Evolutionary conservation across 2,888 invertebrate species (phyloP).

Genomic region (Mamestra brassicae): DNA sequence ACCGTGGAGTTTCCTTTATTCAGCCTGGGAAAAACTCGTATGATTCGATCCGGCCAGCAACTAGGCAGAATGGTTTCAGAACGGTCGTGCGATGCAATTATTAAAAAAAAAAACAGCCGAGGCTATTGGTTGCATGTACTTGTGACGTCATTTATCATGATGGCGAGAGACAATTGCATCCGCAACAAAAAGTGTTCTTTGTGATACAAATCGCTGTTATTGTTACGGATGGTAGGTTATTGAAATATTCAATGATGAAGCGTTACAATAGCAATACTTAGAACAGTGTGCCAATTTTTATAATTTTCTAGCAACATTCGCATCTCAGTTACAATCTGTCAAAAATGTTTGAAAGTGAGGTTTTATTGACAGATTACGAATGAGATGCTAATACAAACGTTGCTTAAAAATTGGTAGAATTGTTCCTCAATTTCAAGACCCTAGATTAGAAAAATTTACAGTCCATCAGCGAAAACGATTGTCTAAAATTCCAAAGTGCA

Average conservation of each 20-base stretch:
- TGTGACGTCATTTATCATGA: conserved; percentile 59
- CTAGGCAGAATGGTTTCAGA: conserved; percentile 43
- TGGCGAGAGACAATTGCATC: conserved; percentile 39
- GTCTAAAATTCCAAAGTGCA: background rate
- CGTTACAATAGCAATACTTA: conserved; percentile 5
- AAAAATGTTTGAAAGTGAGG: no score
- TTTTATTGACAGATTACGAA: no score
- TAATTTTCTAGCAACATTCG: no score
- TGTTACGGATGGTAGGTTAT: conserved; percentile 28
- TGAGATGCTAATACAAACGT: no score
- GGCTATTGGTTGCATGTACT: conserved; percentile 45
- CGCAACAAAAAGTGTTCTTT: conserved; percentile 51
- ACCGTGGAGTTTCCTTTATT: conserved; percentile 46
- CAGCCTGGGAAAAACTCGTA: conserved; percentile 54
- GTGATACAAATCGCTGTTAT: conserved; percentile 40
- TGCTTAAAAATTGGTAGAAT: no score
- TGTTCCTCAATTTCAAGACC: no score
- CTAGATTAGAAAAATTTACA: background rate
- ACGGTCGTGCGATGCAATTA: conserved; percentile 59
- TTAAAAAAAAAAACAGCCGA: conserved; percentile 38
- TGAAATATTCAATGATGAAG: conserved; percentile 31
- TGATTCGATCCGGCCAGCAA: conserved; percentile 52
- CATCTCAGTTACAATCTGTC: no score
- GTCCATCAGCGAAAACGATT: background rate
- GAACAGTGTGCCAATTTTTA: background rate